Evolutionary conservation across 2,888 invertebrate species (phyloP).

Genomic region (Drosophila formosana): DNA sequence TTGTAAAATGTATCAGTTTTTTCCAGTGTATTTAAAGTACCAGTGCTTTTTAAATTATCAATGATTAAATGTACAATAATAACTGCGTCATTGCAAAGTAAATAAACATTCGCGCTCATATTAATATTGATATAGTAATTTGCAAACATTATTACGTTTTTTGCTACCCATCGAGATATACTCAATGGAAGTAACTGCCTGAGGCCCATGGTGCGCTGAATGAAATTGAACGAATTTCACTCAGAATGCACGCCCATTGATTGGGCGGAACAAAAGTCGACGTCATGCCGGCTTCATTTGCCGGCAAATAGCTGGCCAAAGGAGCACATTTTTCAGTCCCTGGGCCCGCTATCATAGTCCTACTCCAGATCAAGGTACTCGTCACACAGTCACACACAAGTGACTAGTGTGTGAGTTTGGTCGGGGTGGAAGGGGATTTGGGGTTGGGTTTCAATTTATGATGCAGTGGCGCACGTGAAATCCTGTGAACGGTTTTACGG

Average conservation of each 20-base stretch:
- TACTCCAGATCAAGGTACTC: slow-evolving; percentile 15
- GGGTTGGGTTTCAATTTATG: slow-evolving; percentile 76
- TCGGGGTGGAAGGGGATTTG: slow-evolving; percentile 16
- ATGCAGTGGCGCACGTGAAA: slow-evolving; percentile 57
- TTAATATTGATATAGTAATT: not conserved
- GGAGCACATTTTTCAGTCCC: not conserved
- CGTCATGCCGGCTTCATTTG: slow-evolving; percentile 18
- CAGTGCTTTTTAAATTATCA: no score
- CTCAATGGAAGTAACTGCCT: not conserved
- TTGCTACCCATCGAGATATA: not conserved
- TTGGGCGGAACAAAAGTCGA: slow-evolving; percentile 54
- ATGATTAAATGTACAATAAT: no score
- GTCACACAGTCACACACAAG: slow-evolving; percentile 8
- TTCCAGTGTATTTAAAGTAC: no score
- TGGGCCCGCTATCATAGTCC: not conserved
- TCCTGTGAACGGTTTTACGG: slow-evolving; percentile 74
- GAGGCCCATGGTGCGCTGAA: not conserved
- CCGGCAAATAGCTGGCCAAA: slow-evolving; percentile 13
- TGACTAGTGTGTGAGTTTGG: slow-evolving; percentile 24
- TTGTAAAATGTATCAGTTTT: no score
- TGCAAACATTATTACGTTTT: not conserved
- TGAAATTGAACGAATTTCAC: slow-evolving; percentile 13
- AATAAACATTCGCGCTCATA: not conserved
- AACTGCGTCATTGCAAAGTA: no score
- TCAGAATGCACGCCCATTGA: slow-evolving; percentile 49